Evolutionary conservation across 1,140 invertebrate genomes (phyloP).

Genomic region (Hylaeus volcanicus): DNA sequence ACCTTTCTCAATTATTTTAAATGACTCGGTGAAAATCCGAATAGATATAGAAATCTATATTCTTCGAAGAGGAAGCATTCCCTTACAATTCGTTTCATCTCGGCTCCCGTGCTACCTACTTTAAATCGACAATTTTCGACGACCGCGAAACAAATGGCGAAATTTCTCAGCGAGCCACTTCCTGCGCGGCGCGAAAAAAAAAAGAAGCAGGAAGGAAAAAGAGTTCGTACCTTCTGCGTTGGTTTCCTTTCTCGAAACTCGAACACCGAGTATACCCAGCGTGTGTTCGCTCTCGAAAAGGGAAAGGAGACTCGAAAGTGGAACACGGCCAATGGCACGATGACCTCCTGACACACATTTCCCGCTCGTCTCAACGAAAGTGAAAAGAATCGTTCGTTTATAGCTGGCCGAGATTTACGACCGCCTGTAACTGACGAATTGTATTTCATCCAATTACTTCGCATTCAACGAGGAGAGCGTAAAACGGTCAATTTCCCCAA

Average conservation of each 20-base stretch:
- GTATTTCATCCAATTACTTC: slow-evolving; percentile 18
- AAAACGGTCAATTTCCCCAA: slow-evolving; percentile 7
- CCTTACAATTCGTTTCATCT: too few relatives aligned
- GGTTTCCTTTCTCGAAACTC: slow-evolving; percentile 32
- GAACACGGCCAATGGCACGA: slow-evolving; percentile 78
- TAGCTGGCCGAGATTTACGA: slow-evolving; percentile 57
- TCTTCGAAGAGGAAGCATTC: too few relatives aligned
- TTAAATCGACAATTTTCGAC: too few relatives aligned
- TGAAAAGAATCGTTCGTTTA: slow-evolving; percentile 76
- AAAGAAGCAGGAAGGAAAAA: slow-evolving; percentile 21
- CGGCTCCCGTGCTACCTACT: too few relatives aligned
- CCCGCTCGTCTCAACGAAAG: slow-evolving; percentile 77
- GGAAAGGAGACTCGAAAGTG: slow-evolving; percentile 79
- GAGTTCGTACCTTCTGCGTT: neutral
- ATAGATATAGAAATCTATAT: too few relatives aligned
- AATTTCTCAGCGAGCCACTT: too few relatives aligned
- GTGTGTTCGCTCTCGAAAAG: slow-evolving; percentile 70
- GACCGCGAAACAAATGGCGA: too few relatives aligned
- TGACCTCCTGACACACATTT: slow-evolving; percentile 79
- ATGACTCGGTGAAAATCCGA: too few relatives aligned
- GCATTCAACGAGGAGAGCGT: neutral
- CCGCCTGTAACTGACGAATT: slow-evolving; percentile 14
- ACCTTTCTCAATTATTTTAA: too few relatives aligned
- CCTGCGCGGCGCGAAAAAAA: neutral
- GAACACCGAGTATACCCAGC: slow-evolving; percentile 48